Base-by-base conservation (phyloP, 2,797 vertebrate genomes). In the Cyprinella venusta region DNA sequence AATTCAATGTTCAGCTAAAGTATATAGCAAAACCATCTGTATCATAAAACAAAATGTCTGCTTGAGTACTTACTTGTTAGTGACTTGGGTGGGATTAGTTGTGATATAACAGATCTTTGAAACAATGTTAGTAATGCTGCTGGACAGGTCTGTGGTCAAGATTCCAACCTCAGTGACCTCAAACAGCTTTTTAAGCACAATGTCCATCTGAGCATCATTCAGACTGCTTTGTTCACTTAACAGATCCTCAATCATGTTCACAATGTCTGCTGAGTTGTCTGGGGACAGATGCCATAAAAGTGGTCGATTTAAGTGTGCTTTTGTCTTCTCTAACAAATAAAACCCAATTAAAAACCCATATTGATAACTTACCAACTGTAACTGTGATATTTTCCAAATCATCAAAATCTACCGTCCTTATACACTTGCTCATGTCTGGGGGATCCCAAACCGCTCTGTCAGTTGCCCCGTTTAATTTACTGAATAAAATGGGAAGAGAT, bases 181-280 rank as follows among this genome's bases (percentile, higher is more conserved):
- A 0, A 70, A 83, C 76, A 96, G 87, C 92, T 96, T 98, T 16
- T 87, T 90, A 84, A 96, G 72, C 86, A 98, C 92, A 6, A 93
- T 93, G 59, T 91, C 71, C 84, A 96, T 88, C 67, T 97, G 93
- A 40, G 92, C 82, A 19, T 84, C 48, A 0, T 85, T 86, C 59
- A 96, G 90, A 26, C 68, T 5, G 9, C 70, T 77, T 3, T 87
- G 86, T 16, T 88, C 72, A 65, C 86, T 89, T 12, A 97, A 90
- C 18, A 97, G 92, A 82, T 93, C 86, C 85, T 95, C 91, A 88
- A 98, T 95, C 40, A 94, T 92, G 45, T 91, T 90, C 83, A 95
- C 92, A 30, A 97, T 85, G 8, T 96, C 93, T 8, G 89, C 91
- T 0, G 92, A 94, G 15, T 97, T 98, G 56, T 91, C 97, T 98